Evolutionary conservation across 2,888 invertebrate species (phyloP).

Genomic region (Fabriciana adippe): DNA sequence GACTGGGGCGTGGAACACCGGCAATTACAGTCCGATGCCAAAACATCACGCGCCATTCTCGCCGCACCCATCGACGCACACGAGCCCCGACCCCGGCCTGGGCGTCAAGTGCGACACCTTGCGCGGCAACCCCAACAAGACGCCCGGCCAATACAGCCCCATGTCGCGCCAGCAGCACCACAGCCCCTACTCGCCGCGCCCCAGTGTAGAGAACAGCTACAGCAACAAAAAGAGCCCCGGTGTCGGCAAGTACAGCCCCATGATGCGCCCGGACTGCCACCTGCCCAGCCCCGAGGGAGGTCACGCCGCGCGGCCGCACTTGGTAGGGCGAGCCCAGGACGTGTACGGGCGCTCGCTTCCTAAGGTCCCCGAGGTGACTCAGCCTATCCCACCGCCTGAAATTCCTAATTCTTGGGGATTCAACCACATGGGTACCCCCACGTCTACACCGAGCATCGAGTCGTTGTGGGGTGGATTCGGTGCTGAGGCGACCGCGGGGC

Average conservation of each 20-base stretch:
- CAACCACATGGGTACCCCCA: constrained; percentile 53
- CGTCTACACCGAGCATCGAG: constrained; percentile 54
- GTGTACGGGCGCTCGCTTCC: constrained; percentile 57
- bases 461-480: constrained; percentile 65
- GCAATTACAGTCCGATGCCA: constrained; percentile 75
- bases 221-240: constrained; percentile 71
- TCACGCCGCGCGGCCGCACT: constrained; percentile 51
- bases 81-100: constrained; percentile 71
- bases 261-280: constrained; percentile 71
- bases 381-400: constrained; percentile 56
- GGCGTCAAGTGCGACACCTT: constrained; percentile 62
- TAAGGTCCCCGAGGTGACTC: constrained; percentile 60
- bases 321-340: constrained; percentile 56
- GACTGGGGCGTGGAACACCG: constrained; percentile 70
- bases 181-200: constrained; percentile 72
- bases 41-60: constrained; percentile 76
- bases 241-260: constrained; percentile 70
- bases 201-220: constrained; percentile 65
- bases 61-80: constrained; percentile 71
- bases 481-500: constrained; percentile 41
- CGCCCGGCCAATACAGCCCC: constrained; percentile 74
- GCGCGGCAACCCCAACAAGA: constrained; percentile 62
- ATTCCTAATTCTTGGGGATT: constrained; percentile 65
- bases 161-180: constrained; percentile 75
- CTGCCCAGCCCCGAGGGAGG: constrained; percentile 68